Base-by-base conservation (phyloP, 2,113 vertebrate species). In the Malurus cyaneus region DNA sequence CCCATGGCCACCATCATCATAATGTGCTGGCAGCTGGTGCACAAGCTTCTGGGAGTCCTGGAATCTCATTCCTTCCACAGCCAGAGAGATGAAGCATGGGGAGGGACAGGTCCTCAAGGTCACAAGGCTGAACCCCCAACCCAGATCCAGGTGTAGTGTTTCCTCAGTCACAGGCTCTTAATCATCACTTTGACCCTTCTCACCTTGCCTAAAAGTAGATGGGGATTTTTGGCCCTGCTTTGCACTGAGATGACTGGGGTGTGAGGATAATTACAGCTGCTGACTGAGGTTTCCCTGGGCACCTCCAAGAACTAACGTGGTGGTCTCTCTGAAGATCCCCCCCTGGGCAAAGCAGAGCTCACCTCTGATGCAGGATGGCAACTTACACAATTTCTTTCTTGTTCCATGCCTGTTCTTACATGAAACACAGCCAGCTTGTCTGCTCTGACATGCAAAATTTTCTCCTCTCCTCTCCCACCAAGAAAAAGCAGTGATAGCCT, bases 21-120 rank as follows among this genome's bases (percentile, higher is more conserved):
- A 67, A 95, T 36, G 57, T 76, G 53, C 66, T 87, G 74, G 70
- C 70, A 81, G 70, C 66, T 60, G 53, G 31, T 81, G 52, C 61
- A 53, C 0, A 0, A 94, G 42, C 28, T 85, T 76, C 46, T 88
- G 62, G 50, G 59, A 92, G 49, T 18, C 50, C 59, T 61, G 47
- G 59, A 62, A 91, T 42, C 29, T 82, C 50, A 54, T 62, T 80
- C 29, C 18, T 80, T 79, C 54, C 34, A 65, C 12, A 83, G 76
- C n/a, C 1, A 3, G 76, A 61, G 62, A 88, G 39, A 19, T 66
- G 34, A 79, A 57, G 49, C 46, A 65, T 0, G 1, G 8, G 44
- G n/a, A 46, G 20, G 34, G 17, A 52, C 46, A 34, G 26, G 59
- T 77, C 34, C 17, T 60, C 85, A 93, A 41, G 60, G 56, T 70